phyloP scores from a whole-genome alignment of 2,797 vertebrate genomes.

The Benthosema pterotum region DNA sequence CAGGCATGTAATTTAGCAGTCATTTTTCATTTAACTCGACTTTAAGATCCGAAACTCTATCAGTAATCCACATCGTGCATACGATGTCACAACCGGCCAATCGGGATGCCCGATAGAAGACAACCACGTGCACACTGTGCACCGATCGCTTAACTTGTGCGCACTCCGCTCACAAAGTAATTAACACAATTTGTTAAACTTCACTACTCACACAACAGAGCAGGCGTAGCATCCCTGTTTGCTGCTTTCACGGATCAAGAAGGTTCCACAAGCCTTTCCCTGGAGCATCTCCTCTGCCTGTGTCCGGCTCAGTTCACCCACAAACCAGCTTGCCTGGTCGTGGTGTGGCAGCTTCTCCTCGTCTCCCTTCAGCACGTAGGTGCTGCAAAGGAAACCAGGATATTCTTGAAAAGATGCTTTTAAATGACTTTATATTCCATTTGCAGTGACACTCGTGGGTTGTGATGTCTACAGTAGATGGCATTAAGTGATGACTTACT shows the following conservation, averaged over 20 bases:
- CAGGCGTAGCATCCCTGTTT: conserved; percentile 84
- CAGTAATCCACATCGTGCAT: too few relatives aligned
- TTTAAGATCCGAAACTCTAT: too few relatives aligned
- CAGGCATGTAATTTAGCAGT: too few relatives aligned
- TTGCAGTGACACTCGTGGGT: neutral
- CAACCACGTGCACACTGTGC: too few relatives aligned
- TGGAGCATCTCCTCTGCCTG: conserved; percentile 94
- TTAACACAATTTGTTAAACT: neutral
- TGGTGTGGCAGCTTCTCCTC: conserved; percentile 91
- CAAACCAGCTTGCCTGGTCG: conserved; percentile 94
- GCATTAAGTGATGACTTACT: conserved; percentile 81
- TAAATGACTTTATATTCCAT: neutral
- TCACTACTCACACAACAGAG: conserved; percentile 80
- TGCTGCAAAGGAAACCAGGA: conserved; percentile 67
- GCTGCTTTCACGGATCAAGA: conserved; percentile 96
- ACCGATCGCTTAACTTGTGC: too few relatives aligned
- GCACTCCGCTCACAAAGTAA: too few relatives aligned
- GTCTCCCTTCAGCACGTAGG: conserved; percentile 89
- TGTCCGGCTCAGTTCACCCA: conserved; percentile 91
- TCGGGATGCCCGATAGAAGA: too few relatives aligned
- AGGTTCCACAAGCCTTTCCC: conserved; percentile 91
- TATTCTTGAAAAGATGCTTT: neutral
- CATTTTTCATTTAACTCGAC: too few relatives aligned
- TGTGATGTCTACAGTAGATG: neutral
- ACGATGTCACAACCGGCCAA: too few relatives aligned